Conservation (phyloP, 2,113 vertebrate species). For the Trinectes maculatus region DNA sequence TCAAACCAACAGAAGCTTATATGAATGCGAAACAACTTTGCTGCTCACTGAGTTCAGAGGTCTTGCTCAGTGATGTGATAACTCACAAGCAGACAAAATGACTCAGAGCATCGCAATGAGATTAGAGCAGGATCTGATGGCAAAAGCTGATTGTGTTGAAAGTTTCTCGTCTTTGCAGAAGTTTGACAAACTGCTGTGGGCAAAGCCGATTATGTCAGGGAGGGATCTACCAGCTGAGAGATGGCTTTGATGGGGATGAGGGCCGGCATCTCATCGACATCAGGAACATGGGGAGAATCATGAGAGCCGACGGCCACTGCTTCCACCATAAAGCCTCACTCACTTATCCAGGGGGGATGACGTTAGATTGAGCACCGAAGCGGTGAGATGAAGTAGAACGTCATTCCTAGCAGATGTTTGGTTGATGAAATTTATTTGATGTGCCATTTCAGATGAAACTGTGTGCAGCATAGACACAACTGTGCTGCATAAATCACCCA, state of each 20-base stretch:
- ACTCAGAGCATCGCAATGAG: neutral
- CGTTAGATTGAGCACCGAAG: slow-evolving; percentile 2
- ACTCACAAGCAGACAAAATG: slow-evolving; percentile 4
- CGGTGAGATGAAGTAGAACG: slow-evolving; percentile 6
- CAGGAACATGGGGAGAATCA: slow-evolving; percentile 62
- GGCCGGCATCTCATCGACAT: slow-evolving; percentile 62
- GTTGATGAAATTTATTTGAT: slow-evolving; percentile 4
- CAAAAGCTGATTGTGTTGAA: slow-evolving; percentile 32
- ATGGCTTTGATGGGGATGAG: slow-evolving; percentile 66
- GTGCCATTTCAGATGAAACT: neutral
- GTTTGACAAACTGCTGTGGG: slow-evolving; percentile 51
- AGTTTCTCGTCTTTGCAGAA: slow-evolving; percentile 48
- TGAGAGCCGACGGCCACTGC: slow-evolving; percentile 54
- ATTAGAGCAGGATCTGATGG: slow-evolving; percentile 20
- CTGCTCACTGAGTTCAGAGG: slow-evolving; percentile 19
- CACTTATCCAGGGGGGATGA: slow-evolving; percentile 1
- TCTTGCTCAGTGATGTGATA: neutral
- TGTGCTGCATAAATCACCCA: slow-evolving; percentile 27
- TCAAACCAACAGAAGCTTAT: slow-evolving; percentile 32
- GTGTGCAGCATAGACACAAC: slow-evolving; percentile 14
- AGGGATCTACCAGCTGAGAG: slow-evolving; percentile 45
- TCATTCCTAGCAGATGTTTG: slow-evolving; percentile 9
- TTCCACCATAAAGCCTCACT: slow-evolving; percentile 31
- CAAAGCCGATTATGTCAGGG: slow-evolving; percentile 70
- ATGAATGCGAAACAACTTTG: slow-evolving; percentile 3